Evolutionary conservation across 2,888 invertebrate genomes (phyloP), one percentile per base, ranked within the genome.

Genomic region (Eugnorisma glareosa): DNA sequence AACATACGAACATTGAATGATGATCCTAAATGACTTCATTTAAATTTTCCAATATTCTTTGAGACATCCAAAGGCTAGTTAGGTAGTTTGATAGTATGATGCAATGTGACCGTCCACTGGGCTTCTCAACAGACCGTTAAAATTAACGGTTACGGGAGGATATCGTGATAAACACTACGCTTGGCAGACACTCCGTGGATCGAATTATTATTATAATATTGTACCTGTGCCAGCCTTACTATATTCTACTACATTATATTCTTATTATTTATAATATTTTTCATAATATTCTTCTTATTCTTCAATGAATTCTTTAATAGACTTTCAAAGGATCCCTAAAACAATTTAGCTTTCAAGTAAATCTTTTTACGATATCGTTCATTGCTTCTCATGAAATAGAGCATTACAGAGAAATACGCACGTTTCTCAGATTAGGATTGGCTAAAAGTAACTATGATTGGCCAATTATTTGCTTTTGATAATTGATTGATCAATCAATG

Each of bases 381-480:
- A 28, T 28, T 64, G 54, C 15, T 13, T n/a, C 28, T 35, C 61
- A 61, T 15, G 43, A 73, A 85, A 73, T 67, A 67, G 70, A 73
- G 35, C 51, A 51, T 78, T 61, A 67, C 64, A 69, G 57, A 77
- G 74, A 73, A 76, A 77, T 61, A 79, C 31, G 61, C 79, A 83
- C 82, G 77, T 79, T 81, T 73, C 64, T 67, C 21, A 67, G 64
- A 75, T 82, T 70, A 66, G 51, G 54, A 71, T 78, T 71, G 61
- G 69, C n/a, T 75, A 72, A 35, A 64, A 51, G 40, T 77, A 67
- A 72, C 54, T 70, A 66, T 76, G 70, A 81, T 81, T 81, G 78
- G 24, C 51, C 69, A 78, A 86, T 86, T 78, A 78, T 76, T 87
- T 81, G 78, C 69, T 84, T 81, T 83, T 64, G 48, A 73, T 71